Evolutionary conservation across 2,113 vertebrate species (phyloP).

Genomic region (Myanophis thanlyinensis): DNA sequence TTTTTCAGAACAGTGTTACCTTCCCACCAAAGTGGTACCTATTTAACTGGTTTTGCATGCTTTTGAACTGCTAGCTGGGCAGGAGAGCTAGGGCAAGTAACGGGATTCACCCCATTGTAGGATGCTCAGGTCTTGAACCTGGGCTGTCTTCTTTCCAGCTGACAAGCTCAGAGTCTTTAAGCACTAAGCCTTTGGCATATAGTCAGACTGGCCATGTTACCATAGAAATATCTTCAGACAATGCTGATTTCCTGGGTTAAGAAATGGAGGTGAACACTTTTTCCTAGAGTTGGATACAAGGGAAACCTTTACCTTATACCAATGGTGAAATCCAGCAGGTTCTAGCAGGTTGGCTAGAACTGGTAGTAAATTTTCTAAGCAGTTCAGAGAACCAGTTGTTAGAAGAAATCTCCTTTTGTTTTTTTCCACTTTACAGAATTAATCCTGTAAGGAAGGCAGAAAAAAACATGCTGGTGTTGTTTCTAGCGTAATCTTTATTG

Average conservation of each 20-base stretch:
- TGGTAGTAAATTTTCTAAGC: too few relatives aligned
- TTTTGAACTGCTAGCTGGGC: background rate
- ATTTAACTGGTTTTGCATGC: background rate
- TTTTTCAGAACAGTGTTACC: background rate
- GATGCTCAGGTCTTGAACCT: background rate
- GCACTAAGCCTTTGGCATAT: background rate
- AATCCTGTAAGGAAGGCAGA: too few relatives aligned
- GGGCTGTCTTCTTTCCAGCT: background rate
- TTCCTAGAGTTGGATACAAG: background rate
- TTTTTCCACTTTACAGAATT: too few relatives aligned
- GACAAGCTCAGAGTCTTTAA: background rate
- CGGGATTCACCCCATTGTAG: background rate
- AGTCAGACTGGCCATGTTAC: background rate
- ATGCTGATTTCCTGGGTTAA: background rate
- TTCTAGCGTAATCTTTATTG: too few relatives aligned
- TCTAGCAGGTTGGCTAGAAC: too few relatives aligned
- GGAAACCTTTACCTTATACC: background rate
- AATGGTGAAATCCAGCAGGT: too few relatives aligned
- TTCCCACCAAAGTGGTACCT: background rate
- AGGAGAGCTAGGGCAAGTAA: background rate
- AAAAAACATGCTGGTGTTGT: too few relatives aligned
- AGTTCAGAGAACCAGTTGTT: too few relatives aligned
- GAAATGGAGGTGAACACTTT: background rate
- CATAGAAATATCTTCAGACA: background rate
- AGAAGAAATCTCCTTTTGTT: too few relatives aligned